Evolutionary conservation across 2,113 vertebrate species (phyloP), one percentile per base, ranked within the genome.

Genomic region (Ivindomyrus marchei): DNA sequence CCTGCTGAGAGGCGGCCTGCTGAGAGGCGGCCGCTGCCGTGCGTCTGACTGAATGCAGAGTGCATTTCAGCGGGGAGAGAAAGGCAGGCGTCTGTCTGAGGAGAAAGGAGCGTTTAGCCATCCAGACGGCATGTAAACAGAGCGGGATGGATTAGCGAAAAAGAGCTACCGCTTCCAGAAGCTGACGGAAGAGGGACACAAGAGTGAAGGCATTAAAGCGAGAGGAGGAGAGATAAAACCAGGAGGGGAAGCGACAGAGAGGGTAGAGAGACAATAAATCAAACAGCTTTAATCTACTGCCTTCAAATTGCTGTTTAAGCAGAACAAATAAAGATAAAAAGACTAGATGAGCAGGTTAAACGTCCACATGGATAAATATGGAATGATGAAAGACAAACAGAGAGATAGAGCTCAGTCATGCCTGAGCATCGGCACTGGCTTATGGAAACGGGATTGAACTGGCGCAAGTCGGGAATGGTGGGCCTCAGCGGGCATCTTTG

Each of bases 301-400:
- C 74, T 80, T 80, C 74, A 45, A 66, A 52, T 47, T 13, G 89
- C 45, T 74, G 74, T 87, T 90, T 87, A 90, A 90, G 70, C 46
- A 80, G 66, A 46, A 42, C n/a, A 62, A 89, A 89, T 56, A 89
- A 84, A 89, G 27, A 80, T 27, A 53, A 47, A 39, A 36, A 42
- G 74, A 83, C 4, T 49, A 89, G 47, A 83, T 45, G 66, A 89
- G 47, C 17, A 11, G 50, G 49, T n/a, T 45, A 62, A 83, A 56
- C 10, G 74, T 21, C 86, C 50, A 74, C 70, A 88, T 45, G 46
- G 85, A 90, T 84, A 31, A 90, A 62, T 90, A 84, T 58, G 87
- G 46, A 88, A 27, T 46, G 62, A 90, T 88, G 52, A 88, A 89
- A 91, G 27, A 90, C 80, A 85, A 27, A 66, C 36, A 62, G 24